These are phyloP conservation scores for Hemibagrus wyckioides DNA, from an alignment of 2,113 vertebrate genomes.

Conservation along the genomic window DNA sequence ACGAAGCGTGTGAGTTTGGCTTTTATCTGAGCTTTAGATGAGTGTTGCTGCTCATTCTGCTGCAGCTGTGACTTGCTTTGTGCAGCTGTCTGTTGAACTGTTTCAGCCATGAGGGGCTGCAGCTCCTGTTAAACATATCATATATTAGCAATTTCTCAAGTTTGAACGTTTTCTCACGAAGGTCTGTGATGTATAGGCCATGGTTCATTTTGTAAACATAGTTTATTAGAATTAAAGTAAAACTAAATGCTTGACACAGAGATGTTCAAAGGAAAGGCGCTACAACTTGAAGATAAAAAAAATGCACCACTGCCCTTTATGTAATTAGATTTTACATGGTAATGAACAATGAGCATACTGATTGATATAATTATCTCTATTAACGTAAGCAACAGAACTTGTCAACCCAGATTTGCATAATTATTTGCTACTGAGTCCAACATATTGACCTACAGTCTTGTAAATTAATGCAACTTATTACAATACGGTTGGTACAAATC, in stretches of 20 bases:
- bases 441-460: not conserved
- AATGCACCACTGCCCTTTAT: not conserved
- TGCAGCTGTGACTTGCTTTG: conserved; percentile 28
- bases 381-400: not conserved
- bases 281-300: not conserved
- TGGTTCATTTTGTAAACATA: not conserved
- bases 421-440: not conserved
- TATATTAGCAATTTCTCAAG: not conserved
- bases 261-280: not conserved
- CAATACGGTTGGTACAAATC: no score
- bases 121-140: conserved; percentile 60
- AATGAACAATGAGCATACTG: no score
- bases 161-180: no score
- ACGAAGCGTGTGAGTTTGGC: conserved; percentile 57
- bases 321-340: not conserved
- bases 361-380: not conserved
- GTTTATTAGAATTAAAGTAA: not conserved
- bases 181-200: not conserved
- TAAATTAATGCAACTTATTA: no score
- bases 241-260: not conserved
- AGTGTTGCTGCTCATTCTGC: not conserved
- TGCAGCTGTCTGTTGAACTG: not conserved
- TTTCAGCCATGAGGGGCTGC: conserved; percentile 67
- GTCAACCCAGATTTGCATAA: not conserved
- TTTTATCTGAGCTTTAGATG: conserved; percentile 33